phyloP scores from a whole-genome alignment of 2,113 vertebrate genomes.

The Microcebus lehilahytsara region DNA sequence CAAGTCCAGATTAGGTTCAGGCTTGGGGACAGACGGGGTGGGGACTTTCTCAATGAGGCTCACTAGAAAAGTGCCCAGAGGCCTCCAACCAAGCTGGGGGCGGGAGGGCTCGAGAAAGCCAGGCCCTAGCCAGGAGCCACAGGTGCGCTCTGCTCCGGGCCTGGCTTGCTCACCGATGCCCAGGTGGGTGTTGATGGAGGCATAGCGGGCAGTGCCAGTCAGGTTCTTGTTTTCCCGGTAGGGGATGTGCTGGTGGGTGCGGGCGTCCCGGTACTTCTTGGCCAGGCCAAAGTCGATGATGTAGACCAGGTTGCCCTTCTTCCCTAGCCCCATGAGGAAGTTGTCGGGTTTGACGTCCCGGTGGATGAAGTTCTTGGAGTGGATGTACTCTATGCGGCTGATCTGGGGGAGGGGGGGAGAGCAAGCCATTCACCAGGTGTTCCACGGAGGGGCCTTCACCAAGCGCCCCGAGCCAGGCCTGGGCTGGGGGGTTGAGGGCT shows the following conservation, averaged over 20 bases:
- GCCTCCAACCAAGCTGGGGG: not conserved
- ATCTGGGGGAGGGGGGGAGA: constrained; percentile 83
- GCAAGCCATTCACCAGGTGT: not conserved
- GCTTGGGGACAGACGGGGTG: not conserved
- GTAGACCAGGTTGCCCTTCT: constrained; percentile 98
- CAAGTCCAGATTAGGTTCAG: fast-evolving
- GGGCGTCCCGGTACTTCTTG: constrained; percentile 97
- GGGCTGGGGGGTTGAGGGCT: not conserved
- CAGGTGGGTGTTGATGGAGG: constrained; percentile 98
- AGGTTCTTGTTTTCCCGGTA: constrained; percentile 99
- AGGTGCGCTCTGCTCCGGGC: fast-evolving
- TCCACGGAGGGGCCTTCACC: not conserved
- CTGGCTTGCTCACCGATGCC: constrained; percentile 90
- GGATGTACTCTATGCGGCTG: constrained; percentile 98
- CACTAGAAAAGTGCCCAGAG: not conserved
- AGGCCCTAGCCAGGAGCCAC: not conserved
- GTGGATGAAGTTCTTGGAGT: constrained; percentile 99
- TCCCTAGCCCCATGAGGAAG: constrained; percentile 97
- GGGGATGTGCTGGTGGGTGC: constrained; percentile 98
- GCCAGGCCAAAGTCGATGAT: constrained; percentile 98
- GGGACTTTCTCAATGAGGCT: not conserved
- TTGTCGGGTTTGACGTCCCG: constrained; percentile 98
- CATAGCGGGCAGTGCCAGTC: constrained; percentile 96
- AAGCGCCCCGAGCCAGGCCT: not conserved
- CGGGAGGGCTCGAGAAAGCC: not conserved